These are phyloP conservation scores for Tapirus terrestris DNA, from an alignment of 2,113 vertebrate species.

Conservation along the genomic window DNA sequence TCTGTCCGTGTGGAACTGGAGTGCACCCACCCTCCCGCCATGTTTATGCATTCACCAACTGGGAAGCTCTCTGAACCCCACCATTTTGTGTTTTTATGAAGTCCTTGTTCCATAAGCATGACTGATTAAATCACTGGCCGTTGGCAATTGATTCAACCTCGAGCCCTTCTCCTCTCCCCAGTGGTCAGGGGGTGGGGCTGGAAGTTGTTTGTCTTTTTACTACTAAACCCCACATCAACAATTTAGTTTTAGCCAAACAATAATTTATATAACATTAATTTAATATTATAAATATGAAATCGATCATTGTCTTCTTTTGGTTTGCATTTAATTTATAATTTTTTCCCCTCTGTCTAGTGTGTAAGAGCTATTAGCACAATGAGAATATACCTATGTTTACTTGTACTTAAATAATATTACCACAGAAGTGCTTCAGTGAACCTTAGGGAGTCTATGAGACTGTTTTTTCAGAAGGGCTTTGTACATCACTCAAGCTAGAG, in stretches of 20 bases:
- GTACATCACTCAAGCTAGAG: neutral
- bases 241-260: neutral
- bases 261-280: neutral
- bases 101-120: neutral
- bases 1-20: neutral
- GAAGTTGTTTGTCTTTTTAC: neutral
- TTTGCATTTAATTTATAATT: neutral
- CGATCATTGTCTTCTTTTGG: neutral
- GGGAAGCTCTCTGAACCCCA: neutral
- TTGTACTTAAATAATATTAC: neutral
- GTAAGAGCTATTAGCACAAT: neutral
- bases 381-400: neutral
- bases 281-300: neutral
- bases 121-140: neutral
- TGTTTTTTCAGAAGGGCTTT: neutral
- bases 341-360: neutral
- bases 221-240: neutral
- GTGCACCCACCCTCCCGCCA: neutral
- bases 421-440: neutral
- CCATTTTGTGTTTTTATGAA: neutral
- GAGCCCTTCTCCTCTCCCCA: neutral
- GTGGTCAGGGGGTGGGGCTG: neutral
- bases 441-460: neutral
- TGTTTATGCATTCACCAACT: neutral
- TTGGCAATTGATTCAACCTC: neutral